A percentile compares a stretch with the other conserved stretches of the same genome.
Conservation (phyloP, 2,797 vertebrate species). For the Sebastes taczanowskii region DNA sequence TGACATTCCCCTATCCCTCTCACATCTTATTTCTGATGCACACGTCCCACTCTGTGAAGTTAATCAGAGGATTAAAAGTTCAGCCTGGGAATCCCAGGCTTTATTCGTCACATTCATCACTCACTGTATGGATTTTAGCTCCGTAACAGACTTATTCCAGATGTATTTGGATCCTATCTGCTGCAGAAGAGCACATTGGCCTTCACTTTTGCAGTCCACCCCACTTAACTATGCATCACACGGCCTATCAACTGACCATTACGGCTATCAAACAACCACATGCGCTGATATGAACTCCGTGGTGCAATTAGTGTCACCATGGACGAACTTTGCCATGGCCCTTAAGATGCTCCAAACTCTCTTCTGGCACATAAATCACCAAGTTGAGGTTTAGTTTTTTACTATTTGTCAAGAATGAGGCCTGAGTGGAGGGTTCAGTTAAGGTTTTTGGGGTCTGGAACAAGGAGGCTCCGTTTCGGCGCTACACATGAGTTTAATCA, state of each 20-base stretch:
- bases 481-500: conserved; percentile 79
- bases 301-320: conserved; percentile 63
- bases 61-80: conserved; percentile 35
- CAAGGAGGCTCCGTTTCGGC: conserved; percentile 55
- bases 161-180: conserved; percentile 31
- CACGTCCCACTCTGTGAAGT: conserved; percentile 14
- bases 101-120: conserved; percentile 42
- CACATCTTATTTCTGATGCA: conserved; percentile 24
- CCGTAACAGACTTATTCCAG: conserved; percentile 39
- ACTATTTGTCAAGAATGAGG: conserved; percentile 62
- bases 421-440: conserved; percentile 69
- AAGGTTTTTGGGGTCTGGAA: conserved; percentile 76
- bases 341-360: conserved; percentile 47
- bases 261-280: conserved; percentile 57
- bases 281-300: conserved; percentile 41
- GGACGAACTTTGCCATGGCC: conserved; percentile 41
- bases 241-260: conserved; percentile 48
- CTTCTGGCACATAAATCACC: conserved; percentile 52
- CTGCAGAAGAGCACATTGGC: conserved; percentile 45
- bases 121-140: conserved; percentile 29
- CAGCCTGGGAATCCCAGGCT: conserved; percentile 9
- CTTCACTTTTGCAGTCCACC: conserved; percentile 35
- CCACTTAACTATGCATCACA: conserved; percentile 42
- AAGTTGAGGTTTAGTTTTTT: conserved; percentile 60
- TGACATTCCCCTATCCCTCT: conserved; percentile 12